Percentiles rank a stretch among this genome's conserved stretches.
phyloP scores from a whole-genome alignment of 2,888 invertebrate genomes.

The Ormyrus labotus region DNA sequence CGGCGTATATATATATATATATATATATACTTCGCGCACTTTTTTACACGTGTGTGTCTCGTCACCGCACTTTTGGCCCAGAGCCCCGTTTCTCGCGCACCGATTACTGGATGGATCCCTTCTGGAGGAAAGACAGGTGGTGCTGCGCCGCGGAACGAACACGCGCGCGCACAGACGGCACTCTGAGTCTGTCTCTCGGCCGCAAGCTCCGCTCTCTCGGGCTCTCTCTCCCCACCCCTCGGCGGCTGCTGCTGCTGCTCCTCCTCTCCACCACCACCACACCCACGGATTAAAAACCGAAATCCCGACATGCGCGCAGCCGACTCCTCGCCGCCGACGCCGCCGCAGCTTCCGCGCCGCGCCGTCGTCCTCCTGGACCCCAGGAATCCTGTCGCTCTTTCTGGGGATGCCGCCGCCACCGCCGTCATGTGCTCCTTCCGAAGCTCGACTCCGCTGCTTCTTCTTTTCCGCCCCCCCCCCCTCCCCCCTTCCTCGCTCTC shows the following conservation, averaged over 20 bases:
- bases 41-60: too few species aligned
- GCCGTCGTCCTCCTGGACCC: slow-evolving; percentile 11
- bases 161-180: slow-evolving; percentile 45
- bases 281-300: slow-evolving; percentile 71
- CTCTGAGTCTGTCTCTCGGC: slow-evolving; percentile 4
- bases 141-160: neutral
- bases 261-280: slow-evolving; percentile 62
- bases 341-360: neutral
- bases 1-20: too few species aligned
- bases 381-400: neutral
- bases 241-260: neutral
- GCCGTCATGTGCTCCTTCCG: too few species aligned
- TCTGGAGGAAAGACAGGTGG: too few species aligned
- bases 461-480: neutral
- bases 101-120: too few species aligned
- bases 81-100: too few species aligned
- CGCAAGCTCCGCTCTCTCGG: neutral
- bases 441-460: slow-evolving; percentile 23
- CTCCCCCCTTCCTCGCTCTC: neutral
- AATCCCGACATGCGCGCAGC: slow-evolving; percentile 58
- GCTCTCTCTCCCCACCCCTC: neutral
- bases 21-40: too few species aligned
- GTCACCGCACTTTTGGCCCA: too few species aligned
- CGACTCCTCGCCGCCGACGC: neutral
- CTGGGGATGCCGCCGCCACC: too few species aligned